Evolutionary conservation across 2,113 vertebrate genomes (phyloP).

Genomic region (Podarcis raffonei): DNA sequence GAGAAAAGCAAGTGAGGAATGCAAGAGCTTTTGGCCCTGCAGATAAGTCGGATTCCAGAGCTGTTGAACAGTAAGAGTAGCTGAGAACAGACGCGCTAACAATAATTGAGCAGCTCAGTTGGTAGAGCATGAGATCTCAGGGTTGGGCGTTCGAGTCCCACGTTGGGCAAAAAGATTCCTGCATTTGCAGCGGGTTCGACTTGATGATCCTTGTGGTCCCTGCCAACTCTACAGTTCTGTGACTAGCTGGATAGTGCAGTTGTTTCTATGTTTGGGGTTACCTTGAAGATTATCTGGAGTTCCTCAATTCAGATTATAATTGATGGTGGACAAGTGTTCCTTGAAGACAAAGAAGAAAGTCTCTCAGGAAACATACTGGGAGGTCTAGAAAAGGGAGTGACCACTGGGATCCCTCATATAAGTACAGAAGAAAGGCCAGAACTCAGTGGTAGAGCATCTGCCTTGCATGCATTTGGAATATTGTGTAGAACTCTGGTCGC

Average conservation of each 20-base stretch:
- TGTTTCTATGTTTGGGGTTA: background rate
- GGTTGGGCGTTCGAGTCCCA: too few species aligned
- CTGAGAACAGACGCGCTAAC: background rate
- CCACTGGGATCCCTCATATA: background rate
- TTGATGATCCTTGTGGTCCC: too few species aligned
- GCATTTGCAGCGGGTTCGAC: too few species aligned
- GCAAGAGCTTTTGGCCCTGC: background rate
- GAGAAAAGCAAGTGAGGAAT: constrained; percentile 11
- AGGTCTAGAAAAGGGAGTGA: background rate
- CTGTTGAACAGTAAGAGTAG: background rate
- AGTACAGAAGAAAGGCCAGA: too few species aligned
- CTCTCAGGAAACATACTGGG: background rate
- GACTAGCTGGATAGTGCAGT: background rate
- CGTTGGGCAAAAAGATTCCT: too few species aligned
- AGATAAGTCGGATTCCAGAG: constrained; percentile 6
- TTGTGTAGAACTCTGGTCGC: too few species aligned
- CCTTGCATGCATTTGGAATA: too few species aligned
- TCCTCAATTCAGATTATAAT: background rate
- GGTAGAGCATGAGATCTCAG: too few species aligned
- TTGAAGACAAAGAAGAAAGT: background rate
- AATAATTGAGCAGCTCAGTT: too few species aligned
- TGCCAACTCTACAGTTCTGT: too few species aligned
- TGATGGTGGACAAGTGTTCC: background rate
- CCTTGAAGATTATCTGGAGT: background rate
- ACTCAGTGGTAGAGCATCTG: too few species aligned